Evolutionary conservation across 2,888 invertebrate genomes (phyloP).

Genomic region (Orthosia cruda): DNA sequence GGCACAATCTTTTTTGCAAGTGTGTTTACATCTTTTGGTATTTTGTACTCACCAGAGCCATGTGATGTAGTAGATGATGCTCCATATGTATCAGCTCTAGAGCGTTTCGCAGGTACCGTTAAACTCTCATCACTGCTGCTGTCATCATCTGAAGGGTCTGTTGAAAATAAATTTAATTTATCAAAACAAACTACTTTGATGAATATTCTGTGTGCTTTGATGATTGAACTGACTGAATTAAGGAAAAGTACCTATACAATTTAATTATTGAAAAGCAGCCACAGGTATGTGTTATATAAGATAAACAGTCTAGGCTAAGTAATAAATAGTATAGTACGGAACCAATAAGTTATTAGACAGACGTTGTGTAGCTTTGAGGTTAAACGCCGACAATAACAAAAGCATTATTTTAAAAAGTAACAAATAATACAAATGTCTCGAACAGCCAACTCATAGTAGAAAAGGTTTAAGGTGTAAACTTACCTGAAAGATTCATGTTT

Average conservation of each 20-base stretch:
- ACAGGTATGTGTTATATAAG: neutral
- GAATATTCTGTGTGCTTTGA: too few relatives aligned
- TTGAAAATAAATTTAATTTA: neutral
- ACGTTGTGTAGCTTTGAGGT: slow-evolving; percentile 50
- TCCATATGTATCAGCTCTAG: slow-evolving; percentile 83
- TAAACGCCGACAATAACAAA: slow-evolving; percentile 63
- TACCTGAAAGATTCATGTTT: slow-evolving; percentile 79
- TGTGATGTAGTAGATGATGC: slow-evolving; percentile 89
- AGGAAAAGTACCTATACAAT: neutral
- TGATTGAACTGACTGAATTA: neutral
- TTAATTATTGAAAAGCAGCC: neutral
- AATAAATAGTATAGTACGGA: neutral
- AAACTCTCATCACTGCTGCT: slow-evolving; percentile 85
- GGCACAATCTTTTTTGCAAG: neutral
- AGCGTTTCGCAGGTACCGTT: slow-evolving; percentile 79
- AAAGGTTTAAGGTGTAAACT: neutral
- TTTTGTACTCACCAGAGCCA: slow-evolving; percentile 81
- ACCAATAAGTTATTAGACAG: neutral
- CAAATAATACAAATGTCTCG: neutral
- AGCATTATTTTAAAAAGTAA: neutral
- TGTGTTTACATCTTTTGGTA: neutral
- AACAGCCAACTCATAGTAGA: neutral
- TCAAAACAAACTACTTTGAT: too few relatives aligned
- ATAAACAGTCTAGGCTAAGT: neutral
- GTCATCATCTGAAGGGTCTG: slow-evolving; percentile 85